Percentiles rank a stretch among this genome's conserved stretches.
Conservation (phyloP, 2,797 vertebrate species). For the Nannoperca obscura region DNA sequence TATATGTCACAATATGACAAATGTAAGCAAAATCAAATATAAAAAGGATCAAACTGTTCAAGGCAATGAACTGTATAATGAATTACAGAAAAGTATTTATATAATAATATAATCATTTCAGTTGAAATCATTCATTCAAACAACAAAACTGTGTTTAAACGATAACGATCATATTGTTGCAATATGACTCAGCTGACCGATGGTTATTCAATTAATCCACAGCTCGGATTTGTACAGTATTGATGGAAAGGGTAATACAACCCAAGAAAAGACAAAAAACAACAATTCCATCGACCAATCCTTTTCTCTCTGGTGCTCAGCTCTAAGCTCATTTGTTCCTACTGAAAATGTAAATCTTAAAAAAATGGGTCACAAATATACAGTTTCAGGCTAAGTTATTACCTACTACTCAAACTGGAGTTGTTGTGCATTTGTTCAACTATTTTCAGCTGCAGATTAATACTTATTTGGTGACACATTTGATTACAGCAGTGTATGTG, state of each 20-base stretch:
- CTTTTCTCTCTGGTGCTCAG: too few species aligned
- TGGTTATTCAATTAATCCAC: neutral
- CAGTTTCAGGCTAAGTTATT: neutral
- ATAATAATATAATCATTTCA: neutral
- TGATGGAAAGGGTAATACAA: neutral
- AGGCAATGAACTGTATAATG: neutral
- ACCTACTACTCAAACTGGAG: neutral
- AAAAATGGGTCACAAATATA: neutral
- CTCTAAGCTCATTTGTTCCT: neutral
- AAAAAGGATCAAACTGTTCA: neutral
- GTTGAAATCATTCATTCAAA: neutral
- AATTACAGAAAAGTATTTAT: neutral
- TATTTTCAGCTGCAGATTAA: slow-evolving; percentile 2
- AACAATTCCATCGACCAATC: too few species aligned
- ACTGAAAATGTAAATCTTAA: neutral
- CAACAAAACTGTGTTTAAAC: neutral
- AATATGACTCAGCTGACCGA: neutral
- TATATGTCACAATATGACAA: neutral
- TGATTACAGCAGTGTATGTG: neutral
- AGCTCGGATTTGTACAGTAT: neutral
- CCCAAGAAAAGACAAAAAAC: neutral
- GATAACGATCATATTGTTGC: too few species aligned
- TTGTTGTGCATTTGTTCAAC: neutral
- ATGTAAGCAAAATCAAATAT: neutral
- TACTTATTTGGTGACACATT: neutral